Conservation (phyloP, 53 echinoderm and acorn worm genomes). For the Mesocentrotus franciscanus region DNA sequence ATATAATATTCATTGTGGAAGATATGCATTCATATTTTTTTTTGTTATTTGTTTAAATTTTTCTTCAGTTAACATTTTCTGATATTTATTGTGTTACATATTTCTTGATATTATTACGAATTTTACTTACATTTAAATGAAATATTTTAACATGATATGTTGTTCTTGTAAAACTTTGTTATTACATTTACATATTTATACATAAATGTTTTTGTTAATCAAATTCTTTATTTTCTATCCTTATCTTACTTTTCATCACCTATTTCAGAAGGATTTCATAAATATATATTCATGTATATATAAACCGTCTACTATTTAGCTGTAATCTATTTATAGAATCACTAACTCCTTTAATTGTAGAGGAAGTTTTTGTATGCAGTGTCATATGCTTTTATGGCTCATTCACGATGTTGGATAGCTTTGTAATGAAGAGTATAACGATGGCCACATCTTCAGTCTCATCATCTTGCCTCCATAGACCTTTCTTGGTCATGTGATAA, state of each 20-base stretch:
- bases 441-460: not conserved
- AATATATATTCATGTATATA: too few relatives aligned
- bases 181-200: not conserved
- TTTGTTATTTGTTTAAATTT: not conserved
- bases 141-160: not conserved
- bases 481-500: not conserved
- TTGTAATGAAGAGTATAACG: too few relatives aligned
- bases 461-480: not conserved
- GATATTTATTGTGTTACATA: constrained; percentile 38
- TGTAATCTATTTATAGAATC: too few relatives aligned
- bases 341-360: too few relatives aligned
- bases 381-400: not conserved
- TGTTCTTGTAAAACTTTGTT: not conserved
- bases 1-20: not conserved
- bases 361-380: not conserved
- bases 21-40: not conserved
- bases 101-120: not conserved
- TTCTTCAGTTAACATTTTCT: not conserved
- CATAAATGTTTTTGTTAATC: not conserved
- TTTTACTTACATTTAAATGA: not conserved
- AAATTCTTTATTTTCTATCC: not conserved
- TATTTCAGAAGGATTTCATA: too few relatives aligned
- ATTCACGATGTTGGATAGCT: too few relatives aligned
- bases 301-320: too few relatives aligned
- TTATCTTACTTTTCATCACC: not conserved